These are phyloP conservation scores for Pongo abelii DNA, from an alignment of 2,113 vertebrate species.

Conservation along the genomic window DNA sequence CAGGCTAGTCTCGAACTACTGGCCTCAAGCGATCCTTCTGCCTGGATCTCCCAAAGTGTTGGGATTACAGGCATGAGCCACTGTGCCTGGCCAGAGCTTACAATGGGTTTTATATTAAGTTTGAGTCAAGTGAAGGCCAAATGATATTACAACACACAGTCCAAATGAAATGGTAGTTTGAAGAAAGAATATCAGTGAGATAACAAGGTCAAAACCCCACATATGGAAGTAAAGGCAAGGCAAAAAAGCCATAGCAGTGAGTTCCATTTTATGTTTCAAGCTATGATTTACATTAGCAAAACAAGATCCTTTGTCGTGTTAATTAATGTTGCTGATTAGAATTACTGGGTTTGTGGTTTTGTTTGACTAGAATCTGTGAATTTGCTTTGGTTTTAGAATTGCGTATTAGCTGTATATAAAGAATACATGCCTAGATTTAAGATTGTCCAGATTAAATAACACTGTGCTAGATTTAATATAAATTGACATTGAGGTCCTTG, in stretches of 20 bases:
- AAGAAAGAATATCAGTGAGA: slow-evolving; percentile 20
- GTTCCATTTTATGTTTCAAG: slow-evolving; percentile 5
- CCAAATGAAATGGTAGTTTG: neutral
- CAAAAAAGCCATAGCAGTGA: neutral
- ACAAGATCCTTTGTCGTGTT: neutral
- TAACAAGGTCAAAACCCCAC: neutral
- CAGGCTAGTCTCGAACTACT: too few relatives aligned
- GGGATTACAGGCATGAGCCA: too few relatives aligned
- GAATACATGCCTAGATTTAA: slow-evolving; percentile 19
- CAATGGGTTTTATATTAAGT: slow-evolving; percentile 9
- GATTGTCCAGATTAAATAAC: slow-evolving; percentile 25
- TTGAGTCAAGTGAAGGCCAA: slow-evolving; percentile 16
- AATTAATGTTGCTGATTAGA: slow-evolving; percentile 36
- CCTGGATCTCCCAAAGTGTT: too few relatives aligned
- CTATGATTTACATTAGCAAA: slow-evolving; percentile 20
- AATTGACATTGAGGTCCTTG: neutral
- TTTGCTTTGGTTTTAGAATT: slow-evolving; percentile 31
- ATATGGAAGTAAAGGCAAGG: neutral
- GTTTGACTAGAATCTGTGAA: slow-evolving; percentile 16
- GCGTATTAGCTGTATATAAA: neutral
- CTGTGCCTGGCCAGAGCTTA: neutral
- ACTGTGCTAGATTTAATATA: neutral
- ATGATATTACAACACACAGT: neutral
- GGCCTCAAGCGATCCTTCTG: too few relatives aligned
- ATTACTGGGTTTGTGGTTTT: neutral